A percentile compares a stretch with the other conserved stretches of the same genome.
phyloP scores from a whole-genome alignment of 2,113 vertebrate species.

The Ondatra zibethicus region DNA sequence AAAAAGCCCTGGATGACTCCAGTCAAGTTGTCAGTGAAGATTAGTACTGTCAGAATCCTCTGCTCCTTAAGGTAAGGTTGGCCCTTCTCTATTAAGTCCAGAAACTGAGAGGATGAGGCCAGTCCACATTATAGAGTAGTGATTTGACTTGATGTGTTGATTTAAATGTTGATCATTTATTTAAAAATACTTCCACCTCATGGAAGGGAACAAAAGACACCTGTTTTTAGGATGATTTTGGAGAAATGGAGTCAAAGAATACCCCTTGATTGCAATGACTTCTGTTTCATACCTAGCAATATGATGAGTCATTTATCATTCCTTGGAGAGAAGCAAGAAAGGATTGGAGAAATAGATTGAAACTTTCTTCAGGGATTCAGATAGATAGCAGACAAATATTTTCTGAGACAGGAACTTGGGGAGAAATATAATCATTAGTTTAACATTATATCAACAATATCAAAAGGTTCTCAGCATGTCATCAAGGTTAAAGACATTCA shows the following conservation, averaged over 20 bases:
- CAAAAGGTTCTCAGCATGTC: neutral
- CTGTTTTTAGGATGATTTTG: neutral
- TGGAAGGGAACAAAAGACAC: neutral
- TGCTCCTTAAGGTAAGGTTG: neutral
- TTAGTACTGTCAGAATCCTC: neutral
- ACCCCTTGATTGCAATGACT: neutral
- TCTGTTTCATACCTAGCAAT: neutral
- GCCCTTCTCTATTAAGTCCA: neutral
- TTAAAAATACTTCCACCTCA: neutral
- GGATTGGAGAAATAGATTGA: neutral
- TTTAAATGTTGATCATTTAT: conserved; percentile 14
- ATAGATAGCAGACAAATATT: neutral
- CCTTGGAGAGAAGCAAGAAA: neutral
- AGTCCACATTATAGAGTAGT: neutral
- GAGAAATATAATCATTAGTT: neutral
- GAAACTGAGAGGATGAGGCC: neutral
- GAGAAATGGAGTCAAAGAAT: neutral
- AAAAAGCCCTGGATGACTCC: neutral
- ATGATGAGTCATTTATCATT: neutral
- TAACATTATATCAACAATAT: neutral
- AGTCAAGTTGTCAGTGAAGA: neutral
- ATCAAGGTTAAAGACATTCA: conserved; percentile 23
- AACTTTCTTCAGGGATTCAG: neutral
- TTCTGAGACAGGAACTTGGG: neutral
- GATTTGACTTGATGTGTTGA: neutral